These are phyloP conservation scores for Drosophila pullipes DNA, from an alignment of 2,888 invertebrate genomes.

Conservation along the genomic window DNA sequence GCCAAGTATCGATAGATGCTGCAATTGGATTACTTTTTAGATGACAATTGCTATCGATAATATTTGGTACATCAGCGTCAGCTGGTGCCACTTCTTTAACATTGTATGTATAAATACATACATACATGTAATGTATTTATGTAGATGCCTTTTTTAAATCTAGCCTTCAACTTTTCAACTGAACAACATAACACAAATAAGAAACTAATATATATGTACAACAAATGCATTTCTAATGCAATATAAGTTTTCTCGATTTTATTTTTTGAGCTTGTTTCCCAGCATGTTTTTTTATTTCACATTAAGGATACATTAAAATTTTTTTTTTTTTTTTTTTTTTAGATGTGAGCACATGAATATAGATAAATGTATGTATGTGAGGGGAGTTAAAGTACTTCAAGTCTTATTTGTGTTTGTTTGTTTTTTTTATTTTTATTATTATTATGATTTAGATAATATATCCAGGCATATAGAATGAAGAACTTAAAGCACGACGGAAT, in stretches of 20 bases:
- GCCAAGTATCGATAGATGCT: slow-evolving; percentile 7
- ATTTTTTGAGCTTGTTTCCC: slow-evolving; percentile 46
- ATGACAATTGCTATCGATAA: slow-evolving; percentile 22
- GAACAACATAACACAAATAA: neutral
- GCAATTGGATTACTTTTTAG: neutral
- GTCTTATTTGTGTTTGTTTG: slow-evolving; percentile 34
- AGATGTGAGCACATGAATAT: slow-evolving; percentile 33
- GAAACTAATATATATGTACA: neutral
- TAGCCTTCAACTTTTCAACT: too few species aligned
- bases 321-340: slow-evolving; percentile 5
- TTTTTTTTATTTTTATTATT: slow-evolving; percentile 3
- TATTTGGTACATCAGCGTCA: slow-evolving; percentile 24
- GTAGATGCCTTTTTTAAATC: neutral
- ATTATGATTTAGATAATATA: slow-evolving; percentile 48
- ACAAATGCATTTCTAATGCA: neutral
- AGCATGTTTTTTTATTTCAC: slow-evolving; percentile 30
- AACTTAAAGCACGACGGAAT: slow-evolving; percentile 68
- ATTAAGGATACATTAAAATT: slow-evolving; percentile 23
- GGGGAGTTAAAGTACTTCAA: slow-evolving; percentile 51
- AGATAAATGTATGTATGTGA: slow-evolving; percentile 13
- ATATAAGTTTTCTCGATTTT: slow-evolving; percentile 18
- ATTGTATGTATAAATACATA: slow-evolving; percentile 1
- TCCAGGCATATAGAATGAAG: slow-evolving; percentile 43
- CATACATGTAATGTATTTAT: neutral
- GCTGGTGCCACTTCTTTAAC: slow-evolving; percentile 28